Evolutionary conservation across 2,888 invertebrate genomes (phyloP).

Genomic region (Callyntrura sp.): DNA sequence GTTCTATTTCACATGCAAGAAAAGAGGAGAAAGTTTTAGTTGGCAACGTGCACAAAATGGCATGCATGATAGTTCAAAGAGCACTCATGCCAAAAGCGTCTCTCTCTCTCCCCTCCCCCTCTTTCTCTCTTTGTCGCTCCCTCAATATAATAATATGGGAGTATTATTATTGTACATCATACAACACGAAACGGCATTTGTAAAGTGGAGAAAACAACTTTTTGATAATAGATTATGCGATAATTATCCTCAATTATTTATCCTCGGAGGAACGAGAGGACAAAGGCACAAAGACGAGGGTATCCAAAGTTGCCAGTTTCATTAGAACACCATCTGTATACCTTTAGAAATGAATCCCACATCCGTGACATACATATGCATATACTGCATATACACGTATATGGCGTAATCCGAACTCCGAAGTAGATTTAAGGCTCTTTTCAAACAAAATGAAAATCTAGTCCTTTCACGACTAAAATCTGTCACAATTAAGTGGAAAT

Average conservation of each 20-base stretch:
- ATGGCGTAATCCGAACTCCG: too few relatives aligned
- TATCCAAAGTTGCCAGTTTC: constrained; percentile 27
- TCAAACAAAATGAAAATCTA: too few relatives aligned
- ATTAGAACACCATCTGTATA: background rate
- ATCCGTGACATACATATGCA: too few relatives aligned
- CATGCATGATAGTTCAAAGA: background rate
- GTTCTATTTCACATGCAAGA: background rate
- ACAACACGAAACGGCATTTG: background rate
- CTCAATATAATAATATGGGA: background rate
- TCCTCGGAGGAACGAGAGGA: background rate
- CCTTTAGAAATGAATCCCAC: too few relatives aligned
- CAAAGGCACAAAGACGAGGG: background rate
- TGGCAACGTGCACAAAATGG: background rate
- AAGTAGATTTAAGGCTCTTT: too few relatives aligned
- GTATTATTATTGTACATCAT: too few relatives aligned
- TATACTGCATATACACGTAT: too few relatives aligned
- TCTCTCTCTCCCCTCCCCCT: too few relatives aligned
- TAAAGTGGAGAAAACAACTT: background rate
- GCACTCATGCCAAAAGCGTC: constrained; percentile 24
- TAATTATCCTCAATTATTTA: constrained; percentile 38
- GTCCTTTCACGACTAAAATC: too few relatives aligned
- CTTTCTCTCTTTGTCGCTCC: too few relatives aligned
- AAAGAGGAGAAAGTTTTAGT: background rate
- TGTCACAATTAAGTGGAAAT: too few relatives aligned
- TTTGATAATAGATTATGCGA: constrained; percentile 28